These are phyloP conservation scores for Drosophila asahinai DNA, from an alignment of 1,140 invertebrate genomes.

Conservation along the genomic window DNA sequence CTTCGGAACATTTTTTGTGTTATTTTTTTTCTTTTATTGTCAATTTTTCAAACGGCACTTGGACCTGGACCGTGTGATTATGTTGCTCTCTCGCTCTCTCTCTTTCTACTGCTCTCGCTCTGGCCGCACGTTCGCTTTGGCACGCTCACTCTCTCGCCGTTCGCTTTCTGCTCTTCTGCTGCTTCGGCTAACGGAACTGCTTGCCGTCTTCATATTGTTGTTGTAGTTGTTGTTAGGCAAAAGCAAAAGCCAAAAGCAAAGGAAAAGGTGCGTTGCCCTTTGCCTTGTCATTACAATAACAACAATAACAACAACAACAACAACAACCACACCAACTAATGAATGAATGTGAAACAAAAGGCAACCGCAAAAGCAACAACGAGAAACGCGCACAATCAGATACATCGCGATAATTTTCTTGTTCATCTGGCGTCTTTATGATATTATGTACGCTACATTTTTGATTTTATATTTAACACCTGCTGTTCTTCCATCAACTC, in stretches of 20 bases:
- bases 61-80: conserved; percentile 54
- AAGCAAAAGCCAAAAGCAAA: conserved; percentile 50
- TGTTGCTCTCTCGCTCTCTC: conserved; percentile 32
- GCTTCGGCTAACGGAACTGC: conserved; percentile 65
- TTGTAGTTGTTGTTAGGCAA: conserved; percentile 64
- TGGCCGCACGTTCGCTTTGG: conserved; percentile 42
- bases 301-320: conserved; percentile 24
- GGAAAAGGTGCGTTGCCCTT: conserved; percentile 75
- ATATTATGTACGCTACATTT: conserved; percentile 42
- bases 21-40: conserved; percentile 48
- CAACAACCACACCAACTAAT: conserved; percentile 53
- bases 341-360: conserved; percentile 63
- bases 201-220: conserved; percentile 31
- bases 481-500: conserved; percentile 74
- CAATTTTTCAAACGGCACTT: conserved; percentile 75
- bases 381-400: conserved; percentile 17
- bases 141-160: conserved; percentile 27
- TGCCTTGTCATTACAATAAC: conserved; percentile 48
- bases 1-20: conserved; percentile 47
- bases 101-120: conserved; percentile 22
- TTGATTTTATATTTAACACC: conserved; percentile 73
- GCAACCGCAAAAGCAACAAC: conserved; percentile 27
- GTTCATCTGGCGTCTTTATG: conserved; percentile 38
- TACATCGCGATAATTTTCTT: conserved; percentile 45
- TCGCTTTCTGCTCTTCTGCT: conserved; percentile 20